Conservation (phyloP, 2,797 vertebrate genomes). For the Myotis daubentonii region DNA sequence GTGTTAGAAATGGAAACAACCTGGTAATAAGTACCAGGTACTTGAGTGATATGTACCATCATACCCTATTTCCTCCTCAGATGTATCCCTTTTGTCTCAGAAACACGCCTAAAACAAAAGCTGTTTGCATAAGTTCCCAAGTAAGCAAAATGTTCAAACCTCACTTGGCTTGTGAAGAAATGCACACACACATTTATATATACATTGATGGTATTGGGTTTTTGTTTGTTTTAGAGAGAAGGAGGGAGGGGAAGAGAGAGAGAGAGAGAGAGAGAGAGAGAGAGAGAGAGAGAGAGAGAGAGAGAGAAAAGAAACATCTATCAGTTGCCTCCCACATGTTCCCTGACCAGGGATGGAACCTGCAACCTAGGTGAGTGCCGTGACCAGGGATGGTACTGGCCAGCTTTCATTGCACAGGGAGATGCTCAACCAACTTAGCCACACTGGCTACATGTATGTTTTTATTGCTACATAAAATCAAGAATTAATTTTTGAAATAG, state of each 20-base stretch:
- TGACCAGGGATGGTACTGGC: no score
- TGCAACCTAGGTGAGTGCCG: no score
- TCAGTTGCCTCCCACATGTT: no score
- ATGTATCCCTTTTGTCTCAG: neutral
- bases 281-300: no score
- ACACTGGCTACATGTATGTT: neutral
- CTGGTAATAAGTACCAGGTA: neutral
- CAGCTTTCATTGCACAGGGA: no score
- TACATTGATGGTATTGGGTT: neutral
- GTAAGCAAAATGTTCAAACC: constrained; percentile 13
- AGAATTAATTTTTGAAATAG: constrained; percentile 59
- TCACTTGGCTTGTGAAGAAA: neutral
- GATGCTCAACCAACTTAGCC: neutral
- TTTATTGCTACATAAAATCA: constrained; percentile 61
- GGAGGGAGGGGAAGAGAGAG: no score
- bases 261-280: no score
- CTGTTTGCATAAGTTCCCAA: neutral
- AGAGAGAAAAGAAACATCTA: no score
- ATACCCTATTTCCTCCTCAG: neutral
- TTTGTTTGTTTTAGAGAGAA: no score
- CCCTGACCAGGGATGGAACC: no score
- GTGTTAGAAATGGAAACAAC: neutral
- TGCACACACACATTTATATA: neutral
- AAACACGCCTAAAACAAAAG: neutral
- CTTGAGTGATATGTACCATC: neutral